A percentile compares a stretch with the other conserved stretches of the same genome.
These are phyloP conservation scores for Prosopocoilus inquinatus DNA, from an alignment of 2,888 invertebrate species.

Conservation along the genomic window DNA sequence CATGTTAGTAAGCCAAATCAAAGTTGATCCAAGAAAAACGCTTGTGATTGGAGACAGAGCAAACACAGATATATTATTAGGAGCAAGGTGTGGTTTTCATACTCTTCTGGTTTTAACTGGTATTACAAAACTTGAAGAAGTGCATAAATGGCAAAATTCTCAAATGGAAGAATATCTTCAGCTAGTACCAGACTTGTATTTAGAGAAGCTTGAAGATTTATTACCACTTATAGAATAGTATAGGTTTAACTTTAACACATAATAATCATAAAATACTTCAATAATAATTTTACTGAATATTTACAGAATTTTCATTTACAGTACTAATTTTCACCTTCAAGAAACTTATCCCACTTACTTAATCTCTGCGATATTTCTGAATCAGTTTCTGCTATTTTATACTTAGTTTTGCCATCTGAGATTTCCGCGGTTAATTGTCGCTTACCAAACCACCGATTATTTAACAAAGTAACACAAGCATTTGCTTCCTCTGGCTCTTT, in stretches of 20 bases:
- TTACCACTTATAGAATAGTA: conserved; percentile 53
- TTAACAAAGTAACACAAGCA: conserved; percentile 79
- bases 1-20: conserved; percentile 63
- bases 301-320: neutral
- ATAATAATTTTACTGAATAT: neutral
- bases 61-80: conserved; percentile 91
- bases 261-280: neutral
- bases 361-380: conserved; percentile 78
- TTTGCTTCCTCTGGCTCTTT: conserved; percentile 89
- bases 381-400: conserved; percentile 84
- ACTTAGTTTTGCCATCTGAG: conserved; percentile 94
- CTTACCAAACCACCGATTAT: conserved; percentile 89
- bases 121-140: conserved; percentile 65
- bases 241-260: neutral
- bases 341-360: conserved; percentile 83
- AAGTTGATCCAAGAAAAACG: conserved; percentile 76
- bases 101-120: conserved; percentile 88
- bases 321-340: conserved; percentile 54
- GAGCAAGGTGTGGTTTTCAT: conserved; percentile 82
- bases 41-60: conserved; percentile 91
- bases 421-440: conserved; percentile 80
- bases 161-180: conserved; percentile 61
- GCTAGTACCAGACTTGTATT: conserved; percentile 70
- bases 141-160: conserved; percentile 56
- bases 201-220: conserved; percentile 71